These are phyloP conservation scores for Trilocha varians DNA, from an alignment of 2,888 invertebrate species.

Conservation along the genomic window DNA sequence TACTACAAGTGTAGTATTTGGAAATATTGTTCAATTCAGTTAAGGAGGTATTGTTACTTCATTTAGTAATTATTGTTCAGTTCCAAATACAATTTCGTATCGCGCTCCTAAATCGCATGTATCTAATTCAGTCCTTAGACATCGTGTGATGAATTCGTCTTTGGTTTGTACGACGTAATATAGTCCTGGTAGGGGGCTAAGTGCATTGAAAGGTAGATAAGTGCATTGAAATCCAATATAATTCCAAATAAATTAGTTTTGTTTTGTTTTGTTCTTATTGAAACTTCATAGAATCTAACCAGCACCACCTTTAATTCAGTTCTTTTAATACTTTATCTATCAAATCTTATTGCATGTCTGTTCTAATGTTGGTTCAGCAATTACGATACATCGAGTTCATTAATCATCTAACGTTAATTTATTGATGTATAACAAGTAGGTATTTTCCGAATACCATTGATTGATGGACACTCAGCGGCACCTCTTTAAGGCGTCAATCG, in stretches of 20 bases:
- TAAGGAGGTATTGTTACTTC: background rate
- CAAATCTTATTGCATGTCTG: slow-evolving; percentile 3
- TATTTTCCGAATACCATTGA: slow-evolving; percentile 21
- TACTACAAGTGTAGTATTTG: background rate
- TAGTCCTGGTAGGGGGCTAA: too few relatives aligned
- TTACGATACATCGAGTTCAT: slow-evolving; percentile 36
- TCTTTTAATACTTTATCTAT: too few relatives aligned
- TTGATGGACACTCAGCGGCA: slow-evolving; percentile 15
- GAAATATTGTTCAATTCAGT: background rate
- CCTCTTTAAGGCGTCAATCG: slow-evolving; percentile 4
- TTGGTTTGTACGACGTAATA: too few relatives aligned
- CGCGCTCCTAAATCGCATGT: background rate
- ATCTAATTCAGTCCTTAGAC: too few relatives aligned
- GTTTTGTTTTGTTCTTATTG: background rate
- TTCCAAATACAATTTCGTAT: background rate
- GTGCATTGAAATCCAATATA: too few relatives aligned
- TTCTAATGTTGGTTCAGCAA: slow-evolving; percentile 22
- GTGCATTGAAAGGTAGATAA: too few relatives aligned
- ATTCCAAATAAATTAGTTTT: background rate
- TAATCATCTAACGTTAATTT: slow-evolving; percentile 29
- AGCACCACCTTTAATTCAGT: too few relatives aligned
- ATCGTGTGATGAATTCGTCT: too few relatives aligned
- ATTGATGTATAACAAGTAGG: slow-evolving; percentile 17
- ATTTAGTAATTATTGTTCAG: background rate
- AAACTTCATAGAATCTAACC: too few relatives aligned